A percentile compares a stretch with the other conserved stretches of the same genome.
These are phyloP conservation scores for Orbicella faveolata DNA, from an alignment of 64 coral and sea anemone genomes.

Conservation along the genomic window DNA sequence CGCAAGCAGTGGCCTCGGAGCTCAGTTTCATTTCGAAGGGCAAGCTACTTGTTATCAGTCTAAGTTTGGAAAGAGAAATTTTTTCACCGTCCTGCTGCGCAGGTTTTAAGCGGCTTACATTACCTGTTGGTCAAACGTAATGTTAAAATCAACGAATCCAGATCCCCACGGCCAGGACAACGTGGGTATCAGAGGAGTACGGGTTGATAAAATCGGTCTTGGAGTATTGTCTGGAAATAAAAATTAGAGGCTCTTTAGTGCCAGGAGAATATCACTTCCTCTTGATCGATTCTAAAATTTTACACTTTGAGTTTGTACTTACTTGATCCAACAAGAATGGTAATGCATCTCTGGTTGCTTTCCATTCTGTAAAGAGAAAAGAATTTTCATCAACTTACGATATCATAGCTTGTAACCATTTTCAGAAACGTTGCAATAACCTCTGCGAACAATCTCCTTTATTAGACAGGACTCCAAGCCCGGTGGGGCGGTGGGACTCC, in stretches of 20 bases:
- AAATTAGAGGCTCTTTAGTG: not conserved
- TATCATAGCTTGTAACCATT: too few relatives aligned
- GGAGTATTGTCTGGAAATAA: conserved; percentile 15
- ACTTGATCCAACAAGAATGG: conserved; percentile 43
- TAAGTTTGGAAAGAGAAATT: too few relatives aligned
- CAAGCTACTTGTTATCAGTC: too few relatives aligned
- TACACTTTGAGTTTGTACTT: not conserved
- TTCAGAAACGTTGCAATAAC: too few relatives aligned
- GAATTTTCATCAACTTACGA: not conserved
- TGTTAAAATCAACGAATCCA: conserved; percentile 15
- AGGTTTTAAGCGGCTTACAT: not conserved
- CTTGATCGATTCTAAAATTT: too few relatives aligned
- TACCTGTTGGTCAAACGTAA: conserved; percentile 31
- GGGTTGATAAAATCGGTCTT: conserved; percentile 6
- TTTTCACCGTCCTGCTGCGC: too few relatives aligned
- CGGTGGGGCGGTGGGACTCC: too few relatives aligned
- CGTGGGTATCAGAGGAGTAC: not conserved
- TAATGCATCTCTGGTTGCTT: conserved; percentile 63
- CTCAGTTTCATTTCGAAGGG: too few relatives aligned
- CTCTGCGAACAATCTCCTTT: too few relatives aligned
- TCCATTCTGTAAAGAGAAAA: conserved; percentile 29
- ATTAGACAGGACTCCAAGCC: too few relatives aligned
- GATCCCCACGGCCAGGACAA: not conserved
- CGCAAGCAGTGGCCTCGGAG: too few relatives aligned
- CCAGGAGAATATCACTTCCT: not conserved